These are phyloP conservation scores for Drosophila monieri DNA, from an alignment of 2,888 invertebrate genomes.

Conservation along the genomic window DNA sequence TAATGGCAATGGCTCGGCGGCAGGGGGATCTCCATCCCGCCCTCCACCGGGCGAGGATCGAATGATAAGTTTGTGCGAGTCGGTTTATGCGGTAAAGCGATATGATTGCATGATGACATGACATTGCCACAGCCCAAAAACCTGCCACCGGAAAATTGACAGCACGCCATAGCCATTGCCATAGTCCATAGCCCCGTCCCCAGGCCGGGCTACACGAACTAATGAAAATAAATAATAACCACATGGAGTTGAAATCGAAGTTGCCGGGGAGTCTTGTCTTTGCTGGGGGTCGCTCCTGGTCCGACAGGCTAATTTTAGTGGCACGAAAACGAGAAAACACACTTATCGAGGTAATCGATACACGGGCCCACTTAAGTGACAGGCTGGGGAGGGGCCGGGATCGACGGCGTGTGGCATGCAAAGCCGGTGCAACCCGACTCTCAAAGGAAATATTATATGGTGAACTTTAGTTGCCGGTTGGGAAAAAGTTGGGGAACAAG, in stretches of 20 bases:
- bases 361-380: conserved; percentile 17
- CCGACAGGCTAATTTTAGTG: conserved; percentile 62
- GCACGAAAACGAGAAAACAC: conserved; percentile 40
- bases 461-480: background rate
- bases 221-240: conserved; percentile 57
- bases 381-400: conserved; percentile 5
- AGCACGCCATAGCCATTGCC: conserved; percentile 53
- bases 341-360: conserved; percentile 54
- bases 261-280: conserved; percentile 32
- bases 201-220: conserved; percentile 43
- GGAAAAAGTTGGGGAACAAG: background rate
- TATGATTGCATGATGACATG: conserved; percentile 77
- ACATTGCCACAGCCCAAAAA: conserved; percentile 47
- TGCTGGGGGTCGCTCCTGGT: conserved; percentile 42
- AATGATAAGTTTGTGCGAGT: conserved; percentile 54
- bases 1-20: conserved; percentile 16
- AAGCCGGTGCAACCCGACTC: conserved; percentile 9
- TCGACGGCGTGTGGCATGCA: conserved; percentile 22
- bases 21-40: conserved; percentile 9
- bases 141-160: conserved; percentile 71
- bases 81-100: conserved; percentile 68
- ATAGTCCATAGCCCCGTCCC: conserved; percentile 9
- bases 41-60: conserved; percentile 29
- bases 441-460: background rate
- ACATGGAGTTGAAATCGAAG: conserved; percentile 35